Base-by-base conservation (phyloP, 53 echinoderm and acorn worm species). In the Astropecten irregularis region DNA sequence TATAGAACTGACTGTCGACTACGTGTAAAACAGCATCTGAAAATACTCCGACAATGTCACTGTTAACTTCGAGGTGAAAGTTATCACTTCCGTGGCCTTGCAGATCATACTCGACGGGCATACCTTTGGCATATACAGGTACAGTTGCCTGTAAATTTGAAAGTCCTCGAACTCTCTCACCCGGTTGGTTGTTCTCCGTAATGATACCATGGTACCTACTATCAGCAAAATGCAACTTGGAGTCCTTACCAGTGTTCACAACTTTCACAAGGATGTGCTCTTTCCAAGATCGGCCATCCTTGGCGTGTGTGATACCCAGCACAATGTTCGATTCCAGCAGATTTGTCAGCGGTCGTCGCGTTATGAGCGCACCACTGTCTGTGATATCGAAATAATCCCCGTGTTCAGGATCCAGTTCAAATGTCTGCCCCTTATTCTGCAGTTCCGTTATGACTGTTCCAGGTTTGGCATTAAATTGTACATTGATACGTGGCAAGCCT, bases 251-350 rank as follows among this genome's bases (percentile, higher is more conserved):
- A 9, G 57, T 66, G 79, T 62, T 47, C 25, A 79, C 62, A 36
- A 91, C 77, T 67, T 68, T 86, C 33, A 91, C 77, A 56, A 69
- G 86, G 59, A 91, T 87, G 18, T 68, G 60, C 33, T 91, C 91
- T 11, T 83, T 63, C 91, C 91, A 91, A 13, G 73, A 62, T 27
- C 27, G 63, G 5, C 49, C 72, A 26, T 58, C 91, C 15, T 68
- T 73, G 58, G 37, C 62, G 59, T 91, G 91, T 28, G 66, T 51
- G 26, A 91, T 55, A 30, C 58, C 32, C 31, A 91, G 46, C 4
- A 82, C 69, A 3, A 86, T 30, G 51, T 77, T 87, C 39, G 61
- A 66, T 51, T 73, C 86, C 30, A 76, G 50, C 33, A 85, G 44
- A 15, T 74, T 53, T 30, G 21, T 33, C 54, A 85, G 55, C 2